Evolutionary conservation across 2,797 vertebrate genomes (phyloP).

Genomic region (Mormyrus proboscirostris): DNA sequence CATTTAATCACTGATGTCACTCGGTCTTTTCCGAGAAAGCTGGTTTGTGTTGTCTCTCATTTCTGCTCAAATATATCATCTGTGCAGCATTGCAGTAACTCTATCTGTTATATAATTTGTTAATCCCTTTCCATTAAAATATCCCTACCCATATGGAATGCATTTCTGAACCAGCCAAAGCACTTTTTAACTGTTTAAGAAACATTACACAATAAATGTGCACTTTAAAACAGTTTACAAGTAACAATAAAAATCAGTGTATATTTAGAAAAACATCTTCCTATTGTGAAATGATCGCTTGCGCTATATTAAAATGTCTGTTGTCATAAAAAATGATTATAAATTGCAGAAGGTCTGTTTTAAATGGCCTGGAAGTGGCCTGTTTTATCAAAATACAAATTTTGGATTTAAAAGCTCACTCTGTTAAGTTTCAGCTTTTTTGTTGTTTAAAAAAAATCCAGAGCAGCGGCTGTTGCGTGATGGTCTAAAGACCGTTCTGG

Average conservation of each 20-base stretch:
- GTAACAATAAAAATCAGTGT: neutral
- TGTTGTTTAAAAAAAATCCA: neutral
- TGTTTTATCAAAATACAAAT: neutral
- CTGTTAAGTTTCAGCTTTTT: neutral
- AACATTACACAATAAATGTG: neutral
- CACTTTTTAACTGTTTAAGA: neutral
- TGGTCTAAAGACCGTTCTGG: neutral
- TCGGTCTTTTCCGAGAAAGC: neutral
- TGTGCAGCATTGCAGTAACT: neutral
- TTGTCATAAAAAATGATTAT: neutral
- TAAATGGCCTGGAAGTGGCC: neutral
- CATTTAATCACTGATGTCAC: neutral
- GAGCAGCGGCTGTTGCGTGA: neutral
- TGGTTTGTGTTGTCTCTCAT: neutral
- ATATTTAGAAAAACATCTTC: neutral
- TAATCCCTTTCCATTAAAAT: slow-evolving; percentile 8
- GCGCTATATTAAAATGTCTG: neutral
- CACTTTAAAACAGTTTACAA: neutral
- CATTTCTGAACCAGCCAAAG: neutral
- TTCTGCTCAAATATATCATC: neutral
- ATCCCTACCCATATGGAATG: neutral
- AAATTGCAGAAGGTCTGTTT: neutral
- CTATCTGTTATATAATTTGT: neutral
- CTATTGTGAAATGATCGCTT: neutral
- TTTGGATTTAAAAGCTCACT: neutral